These are phyloP conservation scores for Caranx melampygus DNA, from an alignment of 2,113 vertebrate species.

Conservation along the genomic window DNA sequence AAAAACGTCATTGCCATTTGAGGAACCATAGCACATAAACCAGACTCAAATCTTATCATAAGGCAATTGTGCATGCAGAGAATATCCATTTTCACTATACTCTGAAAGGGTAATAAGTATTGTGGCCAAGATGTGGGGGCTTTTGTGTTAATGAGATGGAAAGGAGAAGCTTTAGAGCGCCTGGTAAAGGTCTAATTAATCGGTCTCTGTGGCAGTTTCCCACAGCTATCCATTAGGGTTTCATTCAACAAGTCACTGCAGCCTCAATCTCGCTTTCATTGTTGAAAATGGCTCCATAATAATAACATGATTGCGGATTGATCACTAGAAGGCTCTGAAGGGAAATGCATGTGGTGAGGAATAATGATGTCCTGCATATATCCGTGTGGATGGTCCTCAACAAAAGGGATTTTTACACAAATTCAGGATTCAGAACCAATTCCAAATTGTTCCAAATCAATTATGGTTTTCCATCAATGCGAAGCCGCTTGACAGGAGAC, in stretches of 20 bases:
- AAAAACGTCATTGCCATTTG: conserved; percentile 87
- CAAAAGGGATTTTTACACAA: conserved; percentile 62
- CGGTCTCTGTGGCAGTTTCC: conserved; percentile 88
- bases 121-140: conserved; percentile 84
- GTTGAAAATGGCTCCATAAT: conserved; percentile 85
- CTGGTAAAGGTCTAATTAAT: conserved; percentile 95
- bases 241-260: conserved; percentile 80
- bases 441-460: conserved; percentile 61
- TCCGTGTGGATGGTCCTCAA: conserved; percentile 41
- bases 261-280: conserved; percentile 85
- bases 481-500: conserved; percentile 45
- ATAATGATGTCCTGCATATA: conserved; percentile 66
- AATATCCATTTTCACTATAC: conserved; percentile 87
- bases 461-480: conserved; percentile 63
- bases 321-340: conserved; percentile 72
- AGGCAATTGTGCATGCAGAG: conserved; percentile 82
- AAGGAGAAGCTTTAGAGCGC: conserved; percentile 84
- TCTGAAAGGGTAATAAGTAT: conserved; percentile 89
- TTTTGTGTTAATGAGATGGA: conserved; percentile 88
- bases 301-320: conserved; percentile 86
- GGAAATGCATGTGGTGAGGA: conserved; percentile 69
- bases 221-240: conserved; percentile 83
- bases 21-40: conserved; percentile 81
- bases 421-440: conserved; percentile 50
- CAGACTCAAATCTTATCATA: conserved; percentile 83